Evolutionary conservation across 2,797 vertebrate genomes (phyloP).

Genomic region (Hippoglossus hippoglossus): DNA sequence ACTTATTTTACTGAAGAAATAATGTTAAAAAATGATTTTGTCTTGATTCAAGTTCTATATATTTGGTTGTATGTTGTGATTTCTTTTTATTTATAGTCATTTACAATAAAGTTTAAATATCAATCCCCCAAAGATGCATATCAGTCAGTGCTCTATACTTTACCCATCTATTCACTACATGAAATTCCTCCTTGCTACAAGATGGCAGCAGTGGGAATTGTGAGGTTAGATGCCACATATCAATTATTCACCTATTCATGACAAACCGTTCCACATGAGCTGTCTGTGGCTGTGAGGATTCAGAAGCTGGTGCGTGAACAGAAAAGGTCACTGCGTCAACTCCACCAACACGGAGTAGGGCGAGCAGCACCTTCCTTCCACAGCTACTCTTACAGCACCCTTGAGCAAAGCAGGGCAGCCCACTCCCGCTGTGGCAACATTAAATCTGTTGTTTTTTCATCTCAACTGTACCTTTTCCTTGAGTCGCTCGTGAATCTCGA

Average conservation of each 20-base stretch:
- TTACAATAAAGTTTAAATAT: too few relatives aligned
- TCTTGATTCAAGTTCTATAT: too few relatives aligned
- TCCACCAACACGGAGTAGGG: conserved; percentile 31
- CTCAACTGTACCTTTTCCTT: conserved; percentile 45
- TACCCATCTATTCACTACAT: too few relatives aligned
- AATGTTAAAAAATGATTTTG: too few relatives aligned
- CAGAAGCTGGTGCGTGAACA: conserved; percentile 9
- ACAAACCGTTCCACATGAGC: conserved; percentile 5
- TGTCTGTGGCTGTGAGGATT: conserved; percentile 5
- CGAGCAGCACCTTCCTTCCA: not conserved
- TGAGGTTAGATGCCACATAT: not conserved
- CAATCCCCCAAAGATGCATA: too few relatives aligned
- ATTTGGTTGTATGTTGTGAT: too few relatives aligned
- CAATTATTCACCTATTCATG: not conserved
- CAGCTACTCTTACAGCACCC: conserved; percentile 8
- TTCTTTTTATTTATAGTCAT: too few relatives aligned
- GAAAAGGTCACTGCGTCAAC: conserved; percentile 35
- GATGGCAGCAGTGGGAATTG: too few relatives aligned
- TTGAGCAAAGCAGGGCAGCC: not conserved
- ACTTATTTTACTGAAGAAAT: too few relatives aligned
- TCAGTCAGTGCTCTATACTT: too few relatives aligned
- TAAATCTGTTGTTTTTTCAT: conserved; percentile 14
- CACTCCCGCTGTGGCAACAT: conserved; percentile 4
- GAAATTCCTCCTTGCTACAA: too few relatives aligned
- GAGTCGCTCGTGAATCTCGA: conserved; percentile 51